Percentiles rank a stretch among this genome's conserved stretches.
Evolutionary conservation across 2,888 invertebrate genomes (phyloP).

Genomic region (Limulus polyphemus): DNA sequence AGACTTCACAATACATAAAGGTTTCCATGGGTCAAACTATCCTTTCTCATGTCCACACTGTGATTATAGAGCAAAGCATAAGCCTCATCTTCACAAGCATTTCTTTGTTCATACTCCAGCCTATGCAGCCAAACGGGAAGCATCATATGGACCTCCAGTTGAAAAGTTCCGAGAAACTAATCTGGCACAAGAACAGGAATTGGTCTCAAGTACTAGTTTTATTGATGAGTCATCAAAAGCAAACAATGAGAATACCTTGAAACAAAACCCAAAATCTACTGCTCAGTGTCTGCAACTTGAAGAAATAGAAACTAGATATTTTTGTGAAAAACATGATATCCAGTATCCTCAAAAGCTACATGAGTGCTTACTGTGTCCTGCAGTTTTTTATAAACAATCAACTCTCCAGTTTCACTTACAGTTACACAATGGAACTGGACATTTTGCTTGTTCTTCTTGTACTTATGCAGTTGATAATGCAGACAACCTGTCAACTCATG

Average conservation of each 20-base stretch:
- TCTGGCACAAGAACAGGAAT: neutral
- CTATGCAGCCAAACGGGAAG: conserved; percentile 22
- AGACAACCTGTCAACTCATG: conserved; percentile 54
- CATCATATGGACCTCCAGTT: too few species aligned
- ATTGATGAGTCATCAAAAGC: neutral
- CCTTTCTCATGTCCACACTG: conserved; percentile 47
- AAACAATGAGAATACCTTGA: neutral
- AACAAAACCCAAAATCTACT: conserved; percentile 2
- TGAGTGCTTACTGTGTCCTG: conserved; percentile 48
- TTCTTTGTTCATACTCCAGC: conserved; percentile 33
- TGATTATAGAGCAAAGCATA: conserved; percentile 37
- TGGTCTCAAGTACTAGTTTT: neutral
- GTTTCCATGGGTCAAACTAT: conserved; percentile 52
- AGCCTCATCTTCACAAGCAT: conserved; percentile 36
- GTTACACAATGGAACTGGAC: conserved; percentile 50
- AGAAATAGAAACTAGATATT: conserved; percentile 11
- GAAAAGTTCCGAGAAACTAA: too few species aligned
- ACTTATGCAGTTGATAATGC: conserved; percentile 55
- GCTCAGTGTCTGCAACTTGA: conserved; percentile 21
- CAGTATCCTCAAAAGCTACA: conserved; percentile 28
- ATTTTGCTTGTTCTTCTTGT: conserved; percentile 56
- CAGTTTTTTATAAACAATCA: conserved; percentile 57
- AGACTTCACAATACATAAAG: conserved; percentile 58
- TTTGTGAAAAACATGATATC: conserved; percentile 1
- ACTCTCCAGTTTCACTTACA: conserved; percentile 56